Evolutionary conservation across 2,797 vertebrate genomes (phyloP), one percentile per base, ranked within the genome.

Genomic region (Urosaurus nigricauda): DNA sequence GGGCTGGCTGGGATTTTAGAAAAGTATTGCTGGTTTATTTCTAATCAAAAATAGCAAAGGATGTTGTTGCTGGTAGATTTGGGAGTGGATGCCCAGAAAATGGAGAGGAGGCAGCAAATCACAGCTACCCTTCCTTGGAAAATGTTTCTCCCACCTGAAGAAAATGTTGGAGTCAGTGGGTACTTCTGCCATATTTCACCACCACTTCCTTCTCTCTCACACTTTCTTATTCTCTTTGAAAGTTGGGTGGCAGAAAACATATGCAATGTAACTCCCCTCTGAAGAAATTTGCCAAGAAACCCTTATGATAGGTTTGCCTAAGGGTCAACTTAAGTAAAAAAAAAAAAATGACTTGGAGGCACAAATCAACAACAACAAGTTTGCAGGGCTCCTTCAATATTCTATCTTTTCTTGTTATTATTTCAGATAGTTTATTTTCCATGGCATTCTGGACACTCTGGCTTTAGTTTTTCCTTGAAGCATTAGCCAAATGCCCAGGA

Each of bases 191-290:
- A 47, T 19, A 32, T n/a, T 73, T 58, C 13, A 47, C 51, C 12
- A 32, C 35, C 5, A 2, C 26, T 29, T 21, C 60, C 29, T 0
- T 40, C 40, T 60, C 63, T 47, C 16, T 19, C 6, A 29, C 37
- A 58, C 68, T 82, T 1, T 51, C n/a, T 75, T 81, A 85, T 75
- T 89, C 71, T 85, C 68, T 75, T 81, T 85, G 68, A 89, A 65
- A 85, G 21, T 14, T 26, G 21, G 40, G 32, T 35, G 43, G 51
- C n/a, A 29, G 26, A 40, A n/a, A 70, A 65, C 65, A 60, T 37
- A 16, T 60, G 68, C 32, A 80, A 16, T 74, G 29, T 26, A 58
- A 51, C 7, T 8, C 47, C 47, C 6, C 47, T 51, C 9, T 9
- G 47, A 51, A 51, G 7, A 51, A 51, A 51, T 8, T 51, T 51